Conservation (phyloP, 2,888 invertebrate species). For the Anoplius nigerrimus region DNA sequence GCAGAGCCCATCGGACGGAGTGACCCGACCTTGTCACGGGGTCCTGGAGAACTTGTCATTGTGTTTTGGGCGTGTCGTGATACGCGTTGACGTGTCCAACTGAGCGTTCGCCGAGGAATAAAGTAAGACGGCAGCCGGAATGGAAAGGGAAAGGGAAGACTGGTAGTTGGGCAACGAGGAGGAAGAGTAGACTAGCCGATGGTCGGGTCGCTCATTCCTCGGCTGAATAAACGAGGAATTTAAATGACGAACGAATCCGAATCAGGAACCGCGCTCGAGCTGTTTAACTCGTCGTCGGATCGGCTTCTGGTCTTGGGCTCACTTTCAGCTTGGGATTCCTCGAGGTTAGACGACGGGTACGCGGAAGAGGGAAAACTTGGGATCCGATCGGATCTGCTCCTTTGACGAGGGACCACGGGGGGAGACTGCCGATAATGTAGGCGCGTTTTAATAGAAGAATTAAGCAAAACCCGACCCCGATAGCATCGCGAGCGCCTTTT, state of each 20-base stretch:
- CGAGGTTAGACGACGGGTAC: neutral
- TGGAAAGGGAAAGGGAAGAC: neutral
- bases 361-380: neutral
- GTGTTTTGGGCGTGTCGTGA: slow-evolving; percentile 60
- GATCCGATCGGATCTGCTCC: neutral
- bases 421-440: slow-evolving; percentile 38
- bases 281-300: too few species aligned
- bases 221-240: neutral
- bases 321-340: neutral
- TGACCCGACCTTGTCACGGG: slow-evolving; percentile 29
- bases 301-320: too few species aligned
- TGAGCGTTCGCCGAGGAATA: slow-evolving; percentile 41
- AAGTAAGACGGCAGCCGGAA: slow-evolving; percentile 1
- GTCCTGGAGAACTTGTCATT: slow-evolving; percentile 40
- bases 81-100: slow-evolving; percentile 57
- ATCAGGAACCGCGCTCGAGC: neutral
- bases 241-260: slow-evolving; percentile 6
- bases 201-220: neutral
- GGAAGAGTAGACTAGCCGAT: neutral
- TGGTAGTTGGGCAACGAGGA: neutral
- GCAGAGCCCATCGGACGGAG: slow-evolving; percentile 10
- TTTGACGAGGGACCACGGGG: neutral
- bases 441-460: slow-evolving; percentile 47
- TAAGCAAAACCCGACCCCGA: slow-evolving; percentile 36
- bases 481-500: slow-evolving; percentile 24